These are phyloP conservation scores for Tenebrio molitor DNA, from an alignment of 1,140 invertebrate species.

Conservation along the genomic window DNA sequence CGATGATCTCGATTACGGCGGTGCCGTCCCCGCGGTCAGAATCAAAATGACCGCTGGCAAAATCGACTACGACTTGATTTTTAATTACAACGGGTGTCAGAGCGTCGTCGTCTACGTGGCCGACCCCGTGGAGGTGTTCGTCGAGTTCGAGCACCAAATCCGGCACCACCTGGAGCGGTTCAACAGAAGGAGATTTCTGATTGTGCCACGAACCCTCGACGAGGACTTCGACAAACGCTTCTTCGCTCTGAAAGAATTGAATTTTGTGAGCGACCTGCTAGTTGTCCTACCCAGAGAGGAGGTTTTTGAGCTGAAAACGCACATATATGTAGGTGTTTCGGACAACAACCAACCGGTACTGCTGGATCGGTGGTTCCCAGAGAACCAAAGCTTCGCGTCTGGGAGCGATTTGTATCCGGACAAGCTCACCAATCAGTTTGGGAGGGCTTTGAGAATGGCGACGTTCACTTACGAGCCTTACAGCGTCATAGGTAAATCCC, in stretches of 20 bases:
- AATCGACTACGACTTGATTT: constrained; percentile 38
- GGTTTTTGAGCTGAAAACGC: constrained; percentile 52
- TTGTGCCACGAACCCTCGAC: constrained; percentile 18
- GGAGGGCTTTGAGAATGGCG: constrained; percentile 53
- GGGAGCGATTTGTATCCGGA: constrained; percentile 56
- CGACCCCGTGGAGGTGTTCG: constrained; percentile 45
- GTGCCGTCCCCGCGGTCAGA: constrained; percentile 35
- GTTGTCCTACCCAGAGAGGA: constrained; percentile 40
- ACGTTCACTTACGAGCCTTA: constrained; percentile 60
- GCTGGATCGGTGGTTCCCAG: constrained; percentile 57
- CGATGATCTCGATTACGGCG: neutral
- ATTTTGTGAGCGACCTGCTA: constrained; percentile 53
- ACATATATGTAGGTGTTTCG: constrained; percentile 54
- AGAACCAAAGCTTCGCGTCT: constrained; percentile 53
- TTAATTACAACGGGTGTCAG: constrained; percentile 57
- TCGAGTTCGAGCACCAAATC: constrained; percentile 52
- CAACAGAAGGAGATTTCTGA: constrained; percentile 56
- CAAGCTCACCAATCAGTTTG: constrained; percentile 58
- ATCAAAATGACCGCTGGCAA: constrained; percentile 14
- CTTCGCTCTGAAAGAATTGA: neutral
- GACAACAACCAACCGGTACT: constrained; percentile 44
- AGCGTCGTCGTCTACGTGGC: constrained; percentile 50
- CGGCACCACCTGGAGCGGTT: constrained; percentile 50
- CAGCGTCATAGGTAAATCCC: constrained; percentile 54
- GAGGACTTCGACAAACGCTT: neutral